Evolutionary conservation across 2,797 vertebrate species (phyloP).

Genomic region (Hipposideros larvatus): DNA sequence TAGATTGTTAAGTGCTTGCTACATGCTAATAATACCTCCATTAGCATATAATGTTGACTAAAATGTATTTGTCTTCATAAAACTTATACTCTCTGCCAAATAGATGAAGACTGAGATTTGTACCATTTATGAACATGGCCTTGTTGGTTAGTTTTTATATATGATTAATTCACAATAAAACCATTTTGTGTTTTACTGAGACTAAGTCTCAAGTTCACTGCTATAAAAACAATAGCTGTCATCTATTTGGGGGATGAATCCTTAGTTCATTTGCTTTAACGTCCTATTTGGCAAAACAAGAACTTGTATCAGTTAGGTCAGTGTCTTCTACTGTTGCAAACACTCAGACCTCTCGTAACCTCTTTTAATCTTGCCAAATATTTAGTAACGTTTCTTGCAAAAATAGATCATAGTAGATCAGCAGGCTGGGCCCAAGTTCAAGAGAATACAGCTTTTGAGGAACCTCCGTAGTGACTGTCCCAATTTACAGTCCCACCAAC

Average conservation of each 20-base stretch:
- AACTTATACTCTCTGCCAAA: neutral
- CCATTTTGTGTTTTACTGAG: neutral
- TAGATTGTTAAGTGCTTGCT: neutral
- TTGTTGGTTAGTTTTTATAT: neutral
- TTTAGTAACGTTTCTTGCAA: neutral
- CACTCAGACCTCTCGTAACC: neutral
- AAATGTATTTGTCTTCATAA: conserved; percentile 46
- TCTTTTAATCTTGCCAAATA: neutral
- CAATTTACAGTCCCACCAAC: too few species aligned
- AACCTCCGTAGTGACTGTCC: too few species aligned
- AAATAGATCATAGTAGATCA: neutral
- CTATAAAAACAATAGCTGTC: neutral
- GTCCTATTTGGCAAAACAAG: neutral
- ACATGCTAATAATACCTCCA: neutral
- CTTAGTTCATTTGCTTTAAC: conserved; percentile 3
- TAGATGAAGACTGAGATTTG: neutral
- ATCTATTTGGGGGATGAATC: neutral
- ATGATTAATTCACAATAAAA: neutral
- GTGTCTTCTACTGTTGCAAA: neutral
- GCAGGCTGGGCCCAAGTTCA: neutral
- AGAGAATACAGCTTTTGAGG: neutral
- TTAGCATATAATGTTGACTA: neutral
- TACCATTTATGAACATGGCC: neutral
- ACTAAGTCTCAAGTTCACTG: neutral
- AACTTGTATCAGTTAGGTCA: neutral